Evolutionary conservation across 37 sponge, comb jelly and placozoan species (phyloP).

Genomic region (Beroe forskalii): DNA sequence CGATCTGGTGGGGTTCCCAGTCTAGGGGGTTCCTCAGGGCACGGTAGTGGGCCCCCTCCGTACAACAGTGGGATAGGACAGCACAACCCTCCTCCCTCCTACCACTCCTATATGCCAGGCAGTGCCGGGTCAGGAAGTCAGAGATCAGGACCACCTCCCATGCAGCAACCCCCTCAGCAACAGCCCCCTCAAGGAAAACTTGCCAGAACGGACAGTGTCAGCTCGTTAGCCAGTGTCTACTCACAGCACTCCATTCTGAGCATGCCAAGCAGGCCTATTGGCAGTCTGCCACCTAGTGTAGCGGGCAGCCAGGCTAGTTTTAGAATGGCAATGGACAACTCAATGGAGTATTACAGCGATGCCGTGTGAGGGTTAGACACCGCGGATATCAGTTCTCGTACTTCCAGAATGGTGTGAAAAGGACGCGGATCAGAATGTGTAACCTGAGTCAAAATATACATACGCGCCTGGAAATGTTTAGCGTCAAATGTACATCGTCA

Average conservation of each 20-base stretch:
- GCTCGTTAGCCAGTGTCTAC: constrained; percentile 1
- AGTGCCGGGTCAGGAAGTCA: not conserved
- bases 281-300: not conserved
- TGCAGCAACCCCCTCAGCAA: not conserved
- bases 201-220: not conserved
- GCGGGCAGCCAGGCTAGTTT: constrained; percentile 46
- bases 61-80: not conserved
- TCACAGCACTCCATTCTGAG: not conserved
- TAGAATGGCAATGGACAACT: constrained; percentile 38
- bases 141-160: not conserved
- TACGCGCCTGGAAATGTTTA: too few relatives aligned
- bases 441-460: too few relatives aligned
- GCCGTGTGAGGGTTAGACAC: constrained; percentile 3
- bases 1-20: too few relatives aligned
- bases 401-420: too few relatives aligned
- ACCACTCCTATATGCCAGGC: constrained; percentile 9
- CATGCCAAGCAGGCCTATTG: not conserved
- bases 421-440: too few relatives aligned
- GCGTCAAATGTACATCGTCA: too few relatives aligned
- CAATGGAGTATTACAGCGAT: constrained; percentile 35
- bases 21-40: not conserved
- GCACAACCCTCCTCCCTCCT: constrained; percentile 1
- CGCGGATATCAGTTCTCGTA: not conserved
- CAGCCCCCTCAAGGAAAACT: not conserved
- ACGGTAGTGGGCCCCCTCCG: not conserved